Evolutionary conservation across 2,113 vertebrate species (phyloP).

Genomic region (cattle (Bos taurus)): DNA sequence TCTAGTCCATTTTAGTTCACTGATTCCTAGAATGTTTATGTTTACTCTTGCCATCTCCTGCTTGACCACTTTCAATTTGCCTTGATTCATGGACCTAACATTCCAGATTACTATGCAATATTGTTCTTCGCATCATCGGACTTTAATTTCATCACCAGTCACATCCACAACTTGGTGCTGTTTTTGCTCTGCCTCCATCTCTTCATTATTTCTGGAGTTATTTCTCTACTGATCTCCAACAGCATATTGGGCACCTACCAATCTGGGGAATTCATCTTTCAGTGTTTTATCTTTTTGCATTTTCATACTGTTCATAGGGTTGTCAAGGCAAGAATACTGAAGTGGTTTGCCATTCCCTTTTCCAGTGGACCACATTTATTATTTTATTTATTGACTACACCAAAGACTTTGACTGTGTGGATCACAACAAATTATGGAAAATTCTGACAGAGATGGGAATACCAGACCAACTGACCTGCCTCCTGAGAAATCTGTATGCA

Average conservation of each 20-base stretch:
- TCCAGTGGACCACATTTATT: neutral
- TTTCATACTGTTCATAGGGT: neutral
- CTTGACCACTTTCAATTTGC: neutral
- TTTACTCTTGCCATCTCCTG: neutral
- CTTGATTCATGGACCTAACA: neutral
- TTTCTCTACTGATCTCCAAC: neutral
- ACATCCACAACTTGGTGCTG: neutral
- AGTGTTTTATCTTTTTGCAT: neutral
- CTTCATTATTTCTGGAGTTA: neutral
- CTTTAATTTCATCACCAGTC: neutral
- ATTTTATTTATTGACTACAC: neutral
- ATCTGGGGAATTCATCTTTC: neutral
- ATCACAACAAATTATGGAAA: neutral
- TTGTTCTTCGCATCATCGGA: neutral
- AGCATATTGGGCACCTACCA: neutral
- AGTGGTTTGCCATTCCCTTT: neutral
- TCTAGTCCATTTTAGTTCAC: neutral
- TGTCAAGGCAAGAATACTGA: neutral
- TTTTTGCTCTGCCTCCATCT: neutral
- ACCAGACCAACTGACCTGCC: neutral
- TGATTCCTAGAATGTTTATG: neutral
- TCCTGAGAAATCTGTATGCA: neutral
- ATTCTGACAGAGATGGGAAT: neutral
- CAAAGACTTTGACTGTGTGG: neutral
- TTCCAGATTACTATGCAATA: neutral